Evolutionary conservation across 2,113 vertebrate genomes (phyloP).

Genomic region (Carassius auratus): DNA sequence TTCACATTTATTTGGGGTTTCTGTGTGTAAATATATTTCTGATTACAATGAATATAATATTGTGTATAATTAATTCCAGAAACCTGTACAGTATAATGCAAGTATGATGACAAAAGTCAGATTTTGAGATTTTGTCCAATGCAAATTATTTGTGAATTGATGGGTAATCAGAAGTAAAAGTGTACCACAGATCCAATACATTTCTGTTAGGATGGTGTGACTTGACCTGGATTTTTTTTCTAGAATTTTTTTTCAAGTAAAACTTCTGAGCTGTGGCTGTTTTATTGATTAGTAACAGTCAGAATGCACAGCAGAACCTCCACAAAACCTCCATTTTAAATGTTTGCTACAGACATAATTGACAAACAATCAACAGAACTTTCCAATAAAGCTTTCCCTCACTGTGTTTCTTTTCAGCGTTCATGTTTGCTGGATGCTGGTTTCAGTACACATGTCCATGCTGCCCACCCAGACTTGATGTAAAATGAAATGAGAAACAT

Average conservation of each 20-base stretch:
- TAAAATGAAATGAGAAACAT: background rate
- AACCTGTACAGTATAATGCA: too few relatives aligned
- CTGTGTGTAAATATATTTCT: too few relatives aligned
- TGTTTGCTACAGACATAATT: conserved; percentile 4
- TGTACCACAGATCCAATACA: background rate
- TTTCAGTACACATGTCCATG: background rate
- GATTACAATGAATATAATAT: too few relatives aligned
- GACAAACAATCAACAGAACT: background rate
- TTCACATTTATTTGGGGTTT: too few relatives aligned
- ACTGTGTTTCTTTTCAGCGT: background rate
- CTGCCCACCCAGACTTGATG: background rate
- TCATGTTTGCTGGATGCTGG: background rate
- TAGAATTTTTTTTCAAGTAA: background rate
- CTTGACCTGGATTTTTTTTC: conserved; percentile 11
- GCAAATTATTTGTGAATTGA: background rate
- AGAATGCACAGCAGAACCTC: background rate
- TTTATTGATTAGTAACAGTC: conserved; percentile 11
- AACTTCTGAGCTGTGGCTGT: background rate
- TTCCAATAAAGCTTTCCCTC: background rate
- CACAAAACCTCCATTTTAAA: conserved; percentile 8
- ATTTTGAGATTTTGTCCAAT: background rate
- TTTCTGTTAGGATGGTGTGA: background rate
- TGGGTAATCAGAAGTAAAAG: background rate
- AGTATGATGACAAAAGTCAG: too few relatives aligned
- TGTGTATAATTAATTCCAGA: too few relatives aligned